Evolutionary conservation across 2,113 vertebrate genomes (phyloP).

Genomic region (Xerus inauris): DNA sequence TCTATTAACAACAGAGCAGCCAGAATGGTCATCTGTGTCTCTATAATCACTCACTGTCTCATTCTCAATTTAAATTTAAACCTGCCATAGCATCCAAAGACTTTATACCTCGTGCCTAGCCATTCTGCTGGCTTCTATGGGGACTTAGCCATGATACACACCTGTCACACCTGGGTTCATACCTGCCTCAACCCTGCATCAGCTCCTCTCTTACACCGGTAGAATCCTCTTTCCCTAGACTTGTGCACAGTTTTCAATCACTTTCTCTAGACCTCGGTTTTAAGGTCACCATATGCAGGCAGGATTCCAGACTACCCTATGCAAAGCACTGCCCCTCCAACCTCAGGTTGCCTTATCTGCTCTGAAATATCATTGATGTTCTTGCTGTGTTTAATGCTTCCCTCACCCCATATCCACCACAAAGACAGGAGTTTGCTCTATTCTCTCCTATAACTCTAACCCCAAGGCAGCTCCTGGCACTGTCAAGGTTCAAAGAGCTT

Average conservation of each 20-base stretch:
- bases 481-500: background rate
- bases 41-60: too few relatives aligned
- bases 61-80: background rate
- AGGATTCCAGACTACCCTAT: background rate
- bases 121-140: background rate
- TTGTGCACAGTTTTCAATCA: background rate
- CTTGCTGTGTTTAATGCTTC: background rate
- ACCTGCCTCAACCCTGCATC: background rate
- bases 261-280: background rate
- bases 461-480: too few relatives aligned
- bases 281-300: background rate
- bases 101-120: background rate
- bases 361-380: background rate
- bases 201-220: rapidly evolving
- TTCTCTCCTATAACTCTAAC: too few relatives aligned
- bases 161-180: background rate
- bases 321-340: background rate
- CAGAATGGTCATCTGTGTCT: background rate
- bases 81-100: rapidly evolving
- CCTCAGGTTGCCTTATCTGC: background rate
- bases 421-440: background rate
- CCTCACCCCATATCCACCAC: background rate
- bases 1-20: background rate
- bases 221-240: background rate
- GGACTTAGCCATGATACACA: background rate